Evolutionary conservation across 2,888 invertebrate genomes (phyloP), one percentile per base, ranked within the genome.

Genomic region (Calliopum simillimum): DNA sequence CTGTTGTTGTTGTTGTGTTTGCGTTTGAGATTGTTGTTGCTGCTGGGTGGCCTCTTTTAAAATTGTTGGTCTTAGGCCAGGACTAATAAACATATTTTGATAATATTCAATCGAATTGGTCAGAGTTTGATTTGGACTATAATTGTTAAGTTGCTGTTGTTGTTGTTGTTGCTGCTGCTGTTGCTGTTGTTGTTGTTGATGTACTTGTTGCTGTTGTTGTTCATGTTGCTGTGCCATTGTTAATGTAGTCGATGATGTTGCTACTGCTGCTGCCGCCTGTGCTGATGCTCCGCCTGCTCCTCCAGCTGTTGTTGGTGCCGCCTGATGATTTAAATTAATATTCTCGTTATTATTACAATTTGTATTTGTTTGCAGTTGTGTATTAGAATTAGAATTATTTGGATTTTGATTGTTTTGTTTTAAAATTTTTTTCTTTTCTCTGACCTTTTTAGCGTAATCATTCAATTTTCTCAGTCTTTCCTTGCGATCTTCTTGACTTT

Each of bases 381-480:
- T 33, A 71, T 76, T 76, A 64, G 77, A 76, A 72, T 77, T 77
- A 77, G 79, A 55, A 74, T 74, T 69, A 74, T 75, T n/a, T n/a
- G n/a, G n/a, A 72, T 76, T 75, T 73, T 76, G 77, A 73, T 76
- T 78, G 73, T 73, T 80, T 75, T 82, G 81, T 77, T 85, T 85
- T 77, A 82, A 75, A 79, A 79, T 78, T 82, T 85, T 83, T 83
- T 86, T 86, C 83, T 84, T 84, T 81, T 84, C 83, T 82, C 86
- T 83, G 82, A 86, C 85, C 84, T 84, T 86, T 84, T 86, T 86
- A 75, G 86, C 86, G 75, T 86, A 86, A 72, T 86, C 86, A 78
- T 86, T 86, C 76, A 86, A 79, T 79, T 86, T 86, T 79, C 84
- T 83, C 80, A 86, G 83, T 80, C 86, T 82, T 73, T 86, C 85